Evolutionary conservation across 1,140 invertebrate species (phyloP), one percentile per base, ranked within the genome.

Genomic region (Brachionus manjavacas): DNA sequence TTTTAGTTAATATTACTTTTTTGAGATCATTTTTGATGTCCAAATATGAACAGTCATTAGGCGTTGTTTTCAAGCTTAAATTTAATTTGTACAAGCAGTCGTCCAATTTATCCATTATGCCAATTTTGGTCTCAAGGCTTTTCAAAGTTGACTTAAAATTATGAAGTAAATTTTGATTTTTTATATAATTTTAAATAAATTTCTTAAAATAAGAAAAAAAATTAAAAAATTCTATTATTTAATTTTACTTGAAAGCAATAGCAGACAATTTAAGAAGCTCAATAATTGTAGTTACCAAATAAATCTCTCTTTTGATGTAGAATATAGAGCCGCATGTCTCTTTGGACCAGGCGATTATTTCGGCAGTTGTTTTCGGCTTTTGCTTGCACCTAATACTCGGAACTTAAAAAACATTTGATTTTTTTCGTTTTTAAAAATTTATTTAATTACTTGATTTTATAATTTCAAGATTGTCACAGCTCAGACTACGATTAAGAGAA

Each of bases 401-500:
- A n/a, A 76, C 72, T 76, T 25, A 16, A 76, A n/a, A n/a, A n/a
- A n/a, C n/a, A n/a, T n/a, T n/a, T n/a, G n/a, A n/a, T n/a, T n/a
- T n/a, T n/a, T n/a, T n/a, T n/a, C n/a, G n/a, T n/a, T n/a, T n/a
- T 72, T n/a, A 8, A 25, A 25, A 28, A 12, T 28, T 39, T 2
- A 7, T 41, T 16, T 7, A n/a, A 25, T 49, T 68, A 81, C 79
- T 68, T 81, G 79, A 46, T 60, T 68, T 60, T 60, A 81, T 81
- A 25, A 76, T 81, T 31, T 81, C 60, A 20, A 81, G 41, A 64
- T 81, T 81, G 25, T 81, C 79, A 81, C 52, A 39, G 16, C 52
- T 68, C 14, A 81, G 16, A 23, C 52, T 68, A n/a, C 79, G 25
- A 68, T 43, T 35, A 8, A 81, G 41, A 41, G 79, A 95, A 87